Percentiles rank a stretch among this genome's conserved stretches.
Conservation (phyloP, 2,888 invertebrate genomes). For the Caenorhabditis afra region DNA sequence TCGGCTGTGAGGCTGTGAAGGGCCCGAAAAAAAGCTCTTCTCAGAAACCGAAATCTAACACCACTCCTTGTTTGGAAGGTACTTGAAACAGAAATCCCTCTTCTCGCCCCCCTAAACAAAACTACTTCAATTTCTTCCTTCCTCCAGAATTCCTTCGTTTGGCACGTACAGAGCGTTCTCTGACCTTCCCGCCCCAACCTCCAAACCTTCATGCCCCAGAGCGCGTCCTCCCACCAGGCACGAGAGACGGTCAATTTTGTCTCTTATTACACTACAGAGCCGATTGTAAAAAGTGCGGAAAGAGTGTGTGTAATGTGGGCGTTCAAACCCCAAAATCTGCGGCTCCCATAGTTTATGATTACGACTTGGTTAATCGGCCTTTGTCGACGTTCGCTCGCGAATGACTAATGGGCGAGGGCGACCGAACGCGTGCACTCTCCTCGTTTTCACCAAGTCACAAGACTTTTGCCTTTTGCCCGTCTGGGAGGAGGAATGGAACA, state of each 20-base stretch:
- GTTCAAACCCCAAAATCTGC: neutral
- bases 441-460: neutral
- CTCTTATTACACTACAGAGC: constrained; percentile 1
- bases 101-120: neutral
- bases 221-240: no score
- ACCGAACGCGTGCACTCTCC: constrained; percentile 1
- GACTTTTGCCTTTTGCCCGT: neutral
- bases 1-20: no score
- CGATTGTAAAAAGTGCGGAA: neutral
- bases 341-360: constrained; percentile 12
- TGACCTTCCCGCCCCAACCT: no score
- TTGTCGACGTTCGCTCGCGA: no score
- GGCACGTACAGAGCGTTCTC: constrained; percentile 16
- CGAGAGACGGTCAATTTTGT: no score
- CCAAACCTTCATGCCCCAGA: no score
- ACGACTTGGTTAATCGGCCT: neutral
- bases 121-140: constrained; percentile 31
- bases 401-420: neutral
- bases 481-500: no score
- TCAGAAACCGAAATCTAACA: constrained; percentile 14
- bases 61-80: constrained; percentile 23
- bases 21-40: neutral
- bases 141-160: constrained; percentile 16
- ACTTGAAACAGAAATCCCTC: constrained; percentile 22
- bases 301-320: neutral